Base-by-base conservation (phyloP, 2,797 vertebrate species). In the Channa striata region DNA sequence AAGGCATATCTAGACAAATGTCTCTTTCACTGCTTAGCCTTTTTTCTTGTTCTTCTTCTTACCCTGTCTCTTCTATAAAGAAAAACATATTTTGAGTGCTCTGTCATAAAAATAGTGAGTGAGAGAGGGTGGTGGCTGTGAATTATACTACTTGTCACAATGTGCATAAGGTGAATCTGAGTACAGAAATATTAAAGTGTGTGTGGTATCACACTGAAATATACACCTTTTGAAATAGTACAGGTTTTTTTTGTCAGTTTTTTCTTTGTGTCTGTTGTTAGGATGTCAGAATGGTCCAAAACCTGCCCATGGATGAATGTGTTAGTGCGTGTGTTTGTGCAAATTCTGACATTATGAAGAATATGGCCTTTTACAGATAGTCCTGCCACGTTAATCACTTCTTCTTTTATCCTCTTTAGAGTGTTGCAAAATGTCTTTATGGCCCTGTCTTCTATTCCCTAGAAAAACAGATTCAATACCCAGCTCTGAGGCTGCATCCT, bases 391-490 rank as follows among this genome's bases (percentile, higher is more conserved):
- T 59, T 65, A 50, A 49, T 69, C 33, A 53, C 46, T 58, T 52
- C 46, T 58, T 52, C 42, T 43, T 64, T 72, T 68, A 57, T 68
- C 65, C 51, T 78, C 54, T 65, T 5, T 11, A n/a, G 47, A 59
- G 60, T 66, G 43, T 78, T 59, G 57, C 53, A 72, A 61, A 71
- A 74, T 73, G 60, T 72, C 74, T 78, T 59, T 42, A 58, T 68
- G 16, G n/a, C 39, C 13, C 43, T 59, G 16, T 59, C 50, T 54
- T 75, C 47, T 40, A 33, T 63, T 77, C 43, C 69, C 52, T 43
- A 53, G 71, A 76, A 76, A 58, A 49, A 57, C 37, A 46, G 23
- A 69, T 80, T 83, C 84, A 47, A 85, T 85, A 78, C 21, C 37
- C 6, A 60, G 57, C 65, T 70, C 53, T 25, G 25, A 43, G 57